phyloP scores from a whole-genome alignment of 2,888 invertebrate genomes.

The Amphipoea lucens region DNA sequence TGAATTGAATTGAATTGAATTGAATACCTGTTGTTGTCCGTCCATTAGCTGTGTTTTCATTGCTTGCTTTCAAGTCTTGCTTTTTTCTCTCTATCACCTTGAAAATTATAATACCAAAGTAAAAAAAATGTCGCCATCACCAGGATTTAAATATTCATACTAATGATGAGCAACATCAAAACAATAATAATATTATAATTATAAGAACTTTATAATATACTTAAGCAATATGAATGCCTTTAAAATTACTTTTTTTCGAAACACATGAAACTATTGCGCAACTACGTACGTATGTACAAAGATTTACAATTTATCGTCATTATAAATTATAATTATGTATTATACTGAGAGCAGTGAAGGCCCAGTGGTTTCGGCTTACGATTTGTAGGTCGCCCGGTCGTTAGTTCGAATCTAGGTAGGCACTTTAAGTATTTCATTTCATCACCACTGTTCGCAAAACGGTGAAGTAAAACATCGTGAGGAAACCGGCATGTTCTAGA shows the following conservation, averaged over 20 bases:
- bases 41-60: not conserved
- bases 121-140: not conserved
- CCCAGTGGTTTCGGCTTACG: too few relatives aligned
- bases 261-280: not conserved
- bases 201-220: too few relatives aligned
- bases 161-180: conserved; percentile 3
- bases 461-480: too few relatives aligned
- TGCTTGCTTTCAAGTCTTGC: conserved; percentile 37
- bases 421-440: too few relatives aligned
- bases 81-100: conserved; percentile 57
- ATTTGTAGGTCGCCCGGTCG: too few relatives aligned
- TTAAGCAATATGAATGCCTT: not conserved
- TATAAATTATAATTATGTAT: too few relatives aligned
- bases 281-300: too few relatives aligned
- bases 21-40: conserved; percentile 32
- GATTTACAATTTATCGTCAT: too few relatives aligned
- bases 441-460: too few relatives aligned
- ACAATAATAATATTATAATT: not conserved
- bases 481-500: too few relatives aligned
- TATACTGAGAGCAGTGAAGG: not conserved
- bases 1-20: too few relatives aligned
- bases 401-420: too few relatives aligned
- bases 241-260: conserved; percentile 4
- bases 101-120: not conserved
- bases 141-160: not conserved